Evolutionary conservation across 1,140 invertebrate genomes (phyloP).

Genomic region (Drosophila subobscura): DNA sequence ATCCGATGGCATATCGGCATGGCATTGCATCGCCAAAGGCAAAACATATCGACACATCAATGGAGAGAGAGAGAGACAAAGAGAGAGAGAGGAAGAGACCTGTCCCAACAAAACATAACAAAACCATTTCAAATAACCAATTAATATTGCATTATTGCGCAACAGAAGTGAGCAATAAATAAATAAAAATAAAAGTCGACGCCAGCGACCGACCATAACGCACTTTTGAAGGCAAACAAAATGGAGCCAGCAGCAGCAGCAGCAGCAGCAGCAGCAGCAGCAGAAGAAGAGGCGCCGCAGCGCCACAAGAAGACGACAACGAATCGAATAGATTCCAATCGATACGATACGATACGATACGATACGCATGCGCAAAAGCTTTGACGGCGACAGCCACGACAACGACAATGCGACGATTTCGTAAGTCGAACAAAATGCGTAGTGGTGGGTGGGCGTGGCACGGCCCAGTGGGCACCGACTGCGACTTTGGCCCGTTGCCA

Average conservation of each 20-base stretch:
- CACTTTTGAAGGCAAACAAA: conserved; percentile 25
- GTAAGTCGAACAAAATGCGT: conserved; percentile 28
- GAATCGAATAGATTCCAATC: neutral
- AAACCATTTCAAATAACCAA: conserved; percentile 50
- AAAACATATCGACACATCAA: too few species aligned
- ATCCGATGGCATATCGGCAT: too few species aligned
- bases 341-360: conserved; percentile 34
- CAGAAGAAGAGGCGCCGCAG: conserved; percentile 2
- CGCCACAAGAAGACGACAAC: conserved; percentile 4
- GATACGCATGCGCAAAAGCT: conserved; percentile 68
- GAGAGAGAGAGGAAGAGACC: neutral
- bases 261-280: conserved; percentile 13
- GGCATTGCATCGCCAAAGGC: too few species aligned
- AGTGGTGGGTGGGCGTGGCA: conserved; percentile 12
- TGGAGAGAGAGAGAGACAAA: neutral
- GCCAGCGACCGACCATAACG: conserved; percentile 18
- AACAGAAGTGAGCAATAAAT: conserved; percentile 46
- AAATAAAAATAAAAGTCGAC: conserved; percentile 48
- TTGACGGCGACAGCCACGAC: conserved; percentile 6
- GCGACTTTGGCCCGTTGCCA: conserved; percentile 39
- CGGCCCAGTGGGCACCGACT: conserved; percentile 3
- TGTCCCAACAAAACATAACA: neutral
- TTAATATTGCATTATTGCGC: conserved; percentile 63
- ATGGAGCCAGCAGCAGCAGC: conserved; percentile 7
- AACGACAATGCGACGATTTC: conserved; percentile 31